phyloP scores from a whole-genome alignment of 2,113 vertebrate species.

The Capreolus pygargus region DNA sequence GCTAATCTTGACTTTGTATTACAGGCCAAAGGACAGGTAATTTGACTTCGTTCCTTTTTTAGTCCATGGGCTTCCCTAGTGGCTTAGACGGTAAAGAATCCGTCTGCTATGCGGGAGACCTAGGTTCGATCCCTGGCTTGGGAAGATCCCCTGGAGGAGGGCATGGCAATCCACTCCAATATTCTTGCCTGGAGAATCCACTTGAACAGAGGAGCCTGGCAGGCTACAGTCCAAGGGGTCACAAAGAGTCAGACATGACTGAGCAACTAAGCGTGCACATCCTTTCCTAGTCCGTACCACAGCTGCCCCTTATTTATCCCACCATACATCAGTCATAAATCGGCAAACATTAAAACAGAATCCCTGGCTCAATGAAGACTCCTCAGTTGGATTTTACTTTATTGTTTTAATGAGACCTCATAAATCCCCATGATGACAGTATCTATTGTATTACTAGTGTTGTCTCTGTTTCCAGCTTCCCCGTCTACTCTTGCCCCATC shows the following conservation, averaged over 20 bases:
- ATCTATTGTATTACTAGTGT: not conserved
- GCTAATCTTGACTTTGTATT: not conserved
- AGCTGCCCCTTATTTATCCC: not conserved
- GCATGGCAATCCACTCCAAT: not conserved
- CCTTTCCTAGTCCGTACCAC: not conserved
- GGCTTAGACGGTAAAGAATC: not conserved
- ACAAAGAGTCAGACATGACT: not conserved
- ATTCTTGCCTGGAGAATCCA: not conserved
- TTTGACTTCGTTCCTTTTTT: not conserved
- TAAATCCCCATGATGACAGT: not conserved
- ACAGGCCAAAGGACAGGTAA: not conserved
- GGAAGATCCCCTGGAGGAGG: not conserved
- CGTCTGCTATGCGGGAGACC: not conserved
- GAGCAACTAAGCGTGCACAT: not conserved
- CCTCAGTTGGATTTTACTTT: not conserved
- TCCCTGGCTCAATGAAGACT: not conserved
- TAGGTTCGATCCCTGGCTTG: not conserved
- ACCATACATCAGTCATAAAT: not conserved
- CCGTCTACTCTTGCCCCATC: not conserved
- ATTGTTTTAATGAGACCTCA: not conserved
- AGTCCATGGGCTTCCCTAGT: not conserved
- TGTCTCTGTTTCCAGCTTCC: not conserved
- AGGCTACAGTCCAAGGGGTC: not conserved
- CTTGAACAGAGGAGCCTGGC: not conserved
- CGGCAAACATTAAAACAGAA: not conserved